Base-by-base conservation (phyloP, 2,888 invertebrate species). In the Hemaris fuciformis region DNA sequence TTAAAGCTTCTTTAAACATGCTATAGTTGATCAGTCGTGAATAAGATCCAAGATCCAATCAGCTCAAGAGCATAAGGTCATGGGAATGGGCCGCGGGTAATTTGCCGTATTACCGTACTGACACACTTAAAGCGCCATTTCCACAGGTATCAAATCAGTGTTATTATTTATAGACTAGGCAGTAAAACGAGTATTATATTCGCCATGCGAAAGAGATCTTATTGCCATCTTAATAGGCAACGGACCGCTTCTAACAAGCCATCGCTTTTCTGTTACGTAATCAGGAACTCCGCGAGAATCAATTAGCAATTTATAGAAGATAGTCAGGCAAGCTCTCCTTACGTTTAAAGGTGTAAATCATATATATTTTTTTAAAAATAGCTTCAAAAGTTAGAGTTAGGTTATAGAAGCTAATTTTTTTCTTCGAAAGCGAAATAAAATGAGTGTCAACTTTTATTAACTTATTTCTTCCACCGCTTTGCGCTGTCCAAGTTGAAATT, bases 51-150 rank as follows among this genome's bases (percentile, higher is more conserved):
- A 57, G 22, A 34, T 38, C 23, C 57, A 57, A 57, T 34, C 41
- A 34, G 23, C 41, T 41, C 22, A 59, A 34, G 45, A 45, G 46
- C 20, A 23, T 25, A 34, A 56, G 63, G 60, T 61, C 61, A 63
- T 63, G 63, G 61, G 63, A 63, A 63, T 43, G 57, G 57, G 60
- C 38, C 34, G 18, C 48, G 31, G 23, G 61, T 23, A 59, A 61
- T 57, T 34, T 31, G 23, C 25, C 13, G 61, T 31, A 64, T 63
- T 64, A 60, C 64, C 62, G 65, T 61, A 64, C 63, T 67, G 66
- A 66, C 67, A 67, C 60, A 67, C 64, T 67, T 65, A 53, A 61
- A 22, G 42, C 27, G 34, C 18, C 42, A 57, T 61, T 57, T 61
- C 61, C 34, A 61, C 57, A 53, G 53, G 23, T 53, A 60, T 60